phyloP scores from a whole-genome alignment of 2,113 vertebrate species.

The Lipotes vexillifer region DNA sequence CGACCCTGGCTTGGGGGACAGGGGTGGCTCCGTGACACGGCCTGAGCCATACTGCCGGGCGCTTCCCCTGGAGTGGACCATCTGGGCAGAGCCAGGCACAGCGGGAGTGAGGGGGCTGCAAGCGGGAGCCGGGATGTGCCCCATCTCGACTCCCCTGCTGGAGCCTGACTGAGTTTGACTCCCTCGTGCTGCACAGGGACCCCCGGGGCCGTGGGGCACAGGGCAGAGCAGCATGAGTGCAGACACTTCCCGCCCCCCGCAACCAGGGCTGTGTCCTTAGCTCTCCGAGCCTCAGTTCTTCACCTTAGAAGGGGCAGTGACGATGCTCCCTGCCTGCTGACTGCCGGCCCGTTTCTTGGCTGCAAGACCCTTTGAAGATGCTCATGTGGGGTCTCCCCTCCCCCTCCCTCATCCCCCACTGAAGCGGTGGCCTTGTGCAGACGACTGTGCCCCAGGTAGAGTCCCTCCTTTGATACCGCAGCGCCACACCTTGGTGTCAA shows the following conservation, averaged over 20 bases:
- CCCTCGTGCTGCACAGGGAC: neutral
- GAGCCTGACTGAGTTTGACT: neutral
- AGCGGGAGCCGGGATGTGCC: neutral
- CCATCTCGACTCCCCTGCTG: neutral
- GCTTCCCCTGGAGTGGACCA: neutral
- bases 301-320: neutral
- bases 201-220: neutral
- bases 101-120: accelerated
- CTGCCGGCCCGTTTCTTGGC: neutral
- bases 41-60: accelerated
- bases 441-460: neutral
- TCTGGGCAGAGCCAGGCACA: neutral
- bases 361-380: neutral
- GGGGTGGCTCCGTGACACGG: no score
- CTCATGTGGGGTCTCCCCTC: neutral
- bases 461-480: no score
- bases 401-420: neutral
- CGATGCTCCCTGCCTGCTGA: neutral
- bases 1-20: neutral
- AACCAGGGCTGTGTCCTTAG: neutral
- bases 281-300: neutral
- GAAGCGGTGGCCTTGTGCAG: neutral
- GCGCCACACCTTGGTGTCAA: no score
- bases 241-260: no score
- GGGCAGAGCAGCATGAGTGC: neutral